These are phyloP conservation scores for Drosophila yooni DNA, from an alignment of 2,888 invertebrate genomes.

Conservation along the genomic window DNA sequence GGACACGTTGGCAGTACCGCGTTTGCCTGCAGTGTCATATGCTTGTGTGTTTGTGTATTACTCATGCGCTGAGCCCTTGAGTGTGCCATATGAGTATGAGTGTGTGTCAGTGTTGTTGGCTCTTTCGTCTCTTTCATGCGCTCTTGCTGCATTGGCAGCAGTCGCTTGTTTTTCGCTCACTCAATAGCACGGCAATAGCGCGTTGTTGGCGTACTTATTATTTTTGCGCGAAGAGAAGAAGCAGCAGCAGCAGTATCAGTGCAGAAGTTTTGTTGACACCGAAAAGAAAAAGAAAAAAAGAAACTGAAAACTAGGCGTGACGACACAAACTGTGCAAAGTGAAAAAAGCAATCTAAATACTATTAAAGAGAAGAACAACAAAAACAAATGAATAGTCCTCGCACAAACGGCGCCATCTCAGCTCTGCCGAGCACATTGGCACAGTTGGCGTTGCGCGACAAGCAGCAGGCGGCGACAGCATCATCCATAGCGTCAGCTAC, in stretches of 20 bases:
- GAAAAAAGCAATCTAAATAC: conserved; percentile 33
- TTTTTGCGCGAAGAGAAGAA: conserved; percentile 55
- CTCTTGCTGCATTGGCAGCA: conserved; percentile 54
- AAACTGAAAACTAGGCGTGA: conserved; percentile 56
- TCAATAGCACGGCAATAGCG: conserved; percentile 64
- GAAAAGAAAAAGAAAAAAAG: conserved; percentile 43
- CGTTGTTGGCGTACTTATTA: conserved; percentile 60
- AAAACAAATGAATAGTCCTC: conserved; percentile 78
- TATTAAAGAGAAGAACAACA: conserved; percentile 14
- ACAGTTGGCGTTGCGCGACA: conserved; percentile 80
- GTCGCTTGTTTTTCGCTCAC: conserved; percentile 72
- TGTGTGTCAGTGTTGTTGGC: conserved; percentile 27
- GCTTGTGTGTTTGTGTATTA: conserved; percentile 62
- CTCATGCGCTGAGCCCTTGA: conserved; percentile 59
- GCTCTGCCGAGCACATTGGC: conserved; percentile 79
- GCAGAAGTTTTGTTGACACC: conserved; percentile 71
- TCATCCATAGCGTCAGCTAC: conserved; percentile 58
- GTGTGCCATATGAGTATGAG: conserved; percentile 53
- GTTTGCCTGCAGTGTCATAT: conserved; percentile 56
- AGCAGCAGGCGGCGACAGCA: conserved; percentile 77
- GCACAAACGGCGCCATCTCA: conserved; percentile 79
- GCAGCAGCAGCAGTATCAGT: conserved; percentile 50
- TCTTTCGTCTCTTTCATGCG: conserved; percentile 64
- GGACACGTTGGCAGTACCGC: conserved; percentile 52
- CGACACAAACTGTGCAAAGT: conserved; percentile 49